Conservation (phyloP, 23 tunicate genomes). For the Oikopleura vanhoeffeni region DNA sequence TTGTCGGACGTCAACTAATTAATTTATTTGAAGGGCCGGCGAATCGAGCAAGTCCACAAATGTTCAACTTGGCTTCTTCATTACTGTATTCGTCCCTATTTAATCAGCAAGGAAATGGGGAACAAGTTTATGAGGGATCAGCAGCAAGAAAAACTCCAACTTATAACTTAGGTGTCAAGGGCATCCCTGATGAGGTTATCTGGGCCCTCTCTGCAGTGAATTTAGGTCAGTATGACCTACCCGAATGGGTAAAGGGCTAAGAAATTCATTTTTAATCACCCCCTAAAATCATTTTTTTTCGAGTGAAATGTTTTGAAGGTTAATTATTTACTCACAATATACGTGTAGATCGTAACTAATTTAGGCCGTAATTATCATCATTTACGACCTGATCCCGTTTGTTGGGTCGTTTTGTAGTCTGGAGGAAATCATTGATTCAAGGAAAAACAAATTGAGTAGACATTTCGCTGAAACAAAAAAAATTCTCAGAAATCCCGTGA, state of each 20-base stretch:
- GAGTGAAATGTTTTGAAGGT: too few relatives aligned
- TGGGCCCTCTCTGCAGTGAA: conserved; percentile 7
- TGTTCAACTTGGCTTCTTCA: background rate
- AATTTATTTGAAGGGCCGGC: background rate
- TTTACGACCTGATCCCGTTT: too few relatives aligned
- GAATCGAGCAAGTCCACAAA: background rate
- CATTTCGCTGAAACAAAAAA: too few relatives aligned
- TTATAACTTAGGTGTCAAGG: background rate
- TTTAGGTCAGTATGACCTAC: background rate
- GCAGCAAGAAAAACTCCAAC: background rate
- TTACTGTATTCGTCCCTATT: background rate
- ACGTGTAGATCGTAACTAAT: too few relatives aligned
- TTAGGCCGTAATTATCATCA: too few relatives aligned
- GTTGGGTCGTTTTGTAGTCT: too few relatives aligned
- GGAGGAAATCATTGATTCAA: too few relatives aligned
- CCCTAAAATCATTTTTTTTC: too few relatives aligned
- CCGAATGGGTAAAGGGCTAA: background rate
- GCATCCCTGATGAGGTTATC: conserved; percentile 3
- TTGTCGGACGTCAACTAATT: background rate
- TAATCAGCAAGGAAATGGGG: background rate
- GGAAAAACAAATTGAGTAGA: too few relatives aligned
- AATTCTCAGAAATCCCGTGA: too few relatives aligned
- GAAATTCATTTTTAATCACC: background rate
- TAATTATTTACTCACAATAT: too few relatives aligned
- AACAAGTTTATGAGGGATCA: background rate